These are phyloP conservation scores for Aspidapion aeneum DNA, from an alignment of 2,888 invertebrate genomes.

Conservation along the genomic window DNA sequence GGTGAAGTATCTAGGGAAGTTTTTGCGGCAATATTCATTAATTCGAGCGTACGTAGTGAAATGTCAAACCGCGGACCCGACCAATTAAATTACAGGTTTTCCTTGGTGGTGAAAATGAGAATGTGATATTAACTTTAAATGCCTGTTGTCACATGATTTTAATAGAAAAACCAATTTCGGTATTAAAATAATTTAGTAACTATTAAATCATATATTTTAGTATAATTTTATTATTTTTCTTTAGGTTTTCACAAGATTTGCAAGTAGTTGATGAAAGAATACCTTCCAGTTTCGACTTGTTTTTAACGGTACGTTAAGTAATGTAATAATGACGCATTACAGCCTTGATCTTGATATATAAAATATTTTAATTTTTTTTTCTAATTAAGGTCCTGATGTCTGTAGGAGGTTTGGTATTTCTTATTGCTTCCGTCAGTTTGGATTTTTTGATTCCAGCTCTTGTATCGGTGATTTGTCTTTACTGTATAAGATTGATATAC, in stretches of 20 bases:
- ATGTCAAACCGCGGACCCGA: too few relatives aligned
- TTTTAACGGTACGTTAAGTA: conserved; percentile 17
- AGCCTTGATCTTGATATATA: not conserved
- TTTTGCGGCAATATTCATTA: too few relatives aligned
- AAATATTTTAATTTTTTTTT: not conserved
- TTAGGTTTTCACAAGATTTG: conserved; percentile 37
- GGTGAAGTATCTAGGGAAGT: too few relatives aligned
- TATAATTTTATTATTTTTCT: too few relatives aligned
- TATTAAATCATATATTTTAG: too few relatives aligned
- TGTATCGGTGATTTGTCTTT: conserved; percentile 60
- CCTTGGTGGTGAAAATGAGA: too few relatives aligned
- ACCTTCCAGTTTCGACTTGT: conserved; percentile 19
- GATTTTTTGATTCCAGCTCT: conserved; percentile 63
- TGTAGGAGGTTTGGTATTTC: conserved; percentile 62
- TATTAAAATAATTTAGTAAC: too few relatives aligned
- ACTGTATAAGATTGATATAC: conserved; percentile 61
- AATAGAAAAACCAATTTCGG: too few relatives aligned
- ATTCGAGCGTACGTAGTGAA: too few relatives aligned
- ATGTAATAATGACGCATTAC: not conserved
- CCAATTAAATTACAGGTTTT: too few relatives aligned
- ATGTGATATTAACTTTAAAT: too few relatives aligned
- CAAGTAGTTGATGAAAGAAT: conserved; percentile 32
- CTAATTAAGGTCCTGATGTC: not conserved
- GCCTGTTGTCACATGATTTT: too few relatives aligned
- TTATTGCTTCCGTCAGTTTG: conserved; percentile 67